These are phyloP conservation scores for Drosophila mimetica DNA, from an alignment of 2,888 invertebrate genomes.

Conservation along the genomic window DNA sequence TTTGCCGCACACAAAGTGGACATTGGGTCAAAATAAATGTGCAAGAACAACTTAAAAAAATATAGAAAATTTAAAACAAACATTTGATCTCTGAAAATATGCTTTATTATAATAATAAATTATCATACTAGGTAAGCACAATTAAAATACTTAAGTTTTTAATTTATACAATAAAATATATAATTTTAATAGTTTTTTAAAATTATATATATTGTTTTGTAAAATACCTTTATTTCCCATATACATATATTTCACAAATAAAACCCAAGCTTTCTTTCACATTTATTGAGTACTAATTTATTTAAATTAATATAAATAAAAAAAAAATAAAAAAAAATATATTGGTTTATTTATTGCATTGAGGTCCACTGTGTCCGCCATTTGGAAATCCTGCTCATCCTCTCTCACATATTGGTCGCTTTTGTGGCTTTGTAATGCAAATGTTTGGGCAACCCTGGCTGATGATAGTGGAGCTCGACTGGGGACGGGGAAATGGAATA, in stretches of 20 bases:
- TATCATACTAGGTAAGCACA: no score
- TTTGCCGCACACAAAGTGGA: constrained; percentile 15
- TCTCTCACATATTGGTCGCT: constrained; percentile 28
- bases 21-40: constrained; percentile 7
- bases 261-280: neutral
- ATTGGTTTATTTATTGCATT: neutral
- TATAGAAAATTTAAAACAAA: neutral
- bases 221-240: no score
- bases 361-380: constrained; percentile 41
- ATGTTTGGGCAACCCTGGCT: constrained; percentile 46
- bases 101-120: no score
- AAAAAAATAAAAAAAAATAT: constrained; percentile 9
- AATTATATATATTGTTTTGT: no score
- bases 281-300: constrained; percentile 5
- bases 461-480: constrained; percentile 61
- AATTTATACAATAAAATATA: no score
- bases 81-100: no score
- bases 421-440: constrained; percentile 44
- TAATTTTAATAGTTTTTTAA: no score
- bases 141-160: no score
- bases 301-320: constrained; percentile 14
- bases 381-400: constrained; percentile 11
- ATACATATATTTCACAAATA: no score
- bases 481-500: constrained; percentile 1
- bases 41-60: neutral